Percentiles rank a stretch among this genome's conserved stretches.
Conservation (phyloP, 2,797 vertebrate species). For the Girardinus metallicus region DNA sequence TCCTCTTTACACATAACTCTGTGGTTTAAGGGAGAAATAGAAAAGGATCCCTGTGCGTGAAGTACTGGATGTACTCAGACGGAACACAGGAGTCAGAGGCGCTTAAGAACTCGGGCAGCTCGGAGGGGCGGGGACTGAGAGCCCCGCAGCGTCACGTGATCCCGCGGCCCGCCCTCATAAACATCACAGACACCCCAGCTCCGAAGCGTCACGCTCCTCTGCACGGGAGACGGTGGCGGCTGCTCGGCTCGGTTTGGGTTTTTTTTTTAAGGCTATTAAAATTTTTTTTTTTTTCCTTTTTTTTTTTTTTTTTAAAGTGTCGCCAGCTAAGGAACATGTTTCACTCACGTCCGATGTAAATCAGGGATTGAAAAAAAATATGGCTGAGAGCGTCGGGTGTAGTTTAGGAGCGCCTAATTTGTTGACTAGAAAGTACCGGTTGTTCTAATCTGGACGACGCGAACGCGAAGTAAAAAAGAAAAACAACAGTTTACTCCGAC, state of each 20-base stretch:
- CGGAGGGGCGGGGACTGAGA: conserved; percentile 12
- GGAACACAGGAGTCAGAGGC: neutral
- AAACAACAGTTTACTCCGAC: neutral
- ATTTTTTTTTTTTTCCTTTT: no score
- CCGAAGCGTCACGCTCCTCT: neutral
- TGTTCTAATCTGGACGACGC: conserved; percentile 29
- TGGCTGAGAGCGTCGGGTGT: conserved; percentile 2
- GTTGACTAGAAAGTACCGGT: conserved; percentile 34
- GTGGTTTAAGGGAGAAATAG: neutral
- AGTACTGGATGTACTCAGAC: neutral
- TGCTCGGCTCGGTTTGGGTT: neutral
- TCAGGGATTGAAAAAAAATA: neutral
- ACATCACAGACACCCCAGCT: conserved; percentile 44
- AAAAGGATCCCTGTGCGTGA: no score
- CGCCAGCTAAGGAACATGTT: fast-evolving
- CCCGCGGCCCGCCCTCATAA: conserved; percentile 57
- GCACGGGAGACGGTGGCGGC: neutral
- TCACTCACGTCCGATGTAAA: neutral
- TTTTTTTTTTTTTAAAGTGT: conserved; percentile 6
- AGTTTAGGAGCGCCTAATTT: conserved; percentile 19
- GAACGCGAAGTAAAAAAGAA: conserved; percentile 1
- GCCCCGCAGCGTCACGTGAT: conserved; percentile 63
- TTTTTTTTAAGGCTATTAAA: no score
- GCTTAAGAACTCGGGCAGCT: conserved; percentile 22
- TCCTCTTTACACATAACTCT: no score